Conservation (phyloP, 1,140 invertebrate species). For the Trichonephila inaurata region DNA sequence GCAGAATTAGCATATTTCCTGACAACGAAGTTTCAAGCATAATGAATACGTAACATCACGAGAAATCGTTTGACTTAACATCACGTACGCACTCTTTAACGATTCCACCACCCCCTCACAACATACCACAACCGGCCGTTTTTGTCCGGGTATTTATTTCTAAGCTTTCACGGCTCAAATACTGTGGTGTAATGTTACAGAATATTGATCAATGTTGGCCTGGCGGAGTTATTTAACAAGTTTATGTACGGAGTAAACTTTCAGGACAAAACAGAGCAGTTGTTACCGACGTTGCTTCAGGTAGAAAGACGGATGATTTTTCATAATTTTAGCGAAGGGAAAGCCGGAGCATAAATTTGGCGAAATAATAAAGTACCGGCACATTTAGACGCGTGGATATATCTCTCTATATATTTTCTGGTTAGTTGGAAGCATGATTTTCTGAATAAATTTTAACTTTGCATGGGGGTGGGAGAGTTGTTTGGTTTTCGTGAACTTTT, state of each 20-base stretch:
- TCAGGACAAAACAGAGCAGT: conserved; percentile 19
- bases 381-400: neutral
- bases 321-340: conserved; percentile 4
- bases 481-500: neutral
- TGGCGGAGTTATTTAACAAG: conserved; percentile 32
- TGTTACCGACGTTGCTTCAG: neutral
- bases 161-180: neutral
- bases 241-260: conserved; percentile 1
- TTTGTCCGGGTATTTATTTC: conserved; percentile 7
- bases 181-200: neutral
- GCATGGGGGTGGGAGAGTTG: neutral
- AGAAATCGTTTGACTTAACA: conserved; percentile 1
- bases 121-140: neutral
- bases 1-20: conserved; percentile 46
- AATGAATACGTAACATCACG: conserved; percentile 54
- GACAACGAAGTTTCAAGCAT: conserved; percentile 33
- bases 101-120: neutral
- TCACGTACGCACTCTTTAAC: conserved; percentile 17
- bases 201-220: conserved; percentile 23
- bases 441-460: conserved; percentile 18
- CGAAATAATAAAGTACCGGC: neutral
- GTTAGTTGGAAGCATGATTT: neutral
- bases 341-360: neutral
- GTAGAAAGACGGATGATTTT: conserved; percentile 10
- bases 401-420: neutral